Evolutionary conservation across 2,888 invertebrate species (phyloP), one percentile per base, ranked within the genome.

Genomic region (Halocaridina rubra): DNA sequence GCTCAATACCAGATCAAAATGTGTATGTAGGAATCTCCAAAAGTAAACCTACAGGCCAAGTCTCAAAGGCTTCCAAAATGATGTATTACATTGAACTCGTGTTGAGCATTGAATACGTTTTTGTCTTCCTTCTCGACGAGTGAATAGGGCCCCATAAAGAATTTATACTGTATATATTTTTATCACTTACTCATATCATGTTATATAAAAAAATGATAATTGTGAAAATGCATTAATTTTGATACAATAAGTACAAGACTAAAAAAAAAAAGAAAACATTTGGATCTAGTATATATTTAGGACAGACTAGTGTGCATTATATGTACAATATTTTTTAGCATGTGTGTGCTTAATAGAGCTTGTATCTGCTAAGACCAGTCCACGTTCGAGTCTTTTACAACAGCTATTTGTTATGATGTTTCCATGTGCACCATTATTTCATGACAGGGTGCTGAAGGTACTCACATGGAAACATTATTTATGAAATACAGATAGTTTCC

Each of bases 71-170:
- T 32, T 22, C 24, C 29, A 80, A 33, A 61, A 29, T 72, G 39
- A 13, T 24, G 16, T 46, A 13, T n/a, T 33, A n/a, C 27, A 13
- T 8, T 5, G 2, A 30, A 80, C 16, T 59, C 7, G 59, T 69
- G 71, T 59, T 80, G 71, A 72, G 72, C 80, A 33, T 71, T 71
- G 29, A 74, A 61, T 24, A 33, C 32, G 32, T 71, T 75, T 71
- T 80, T 81, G 76, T 75, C 81, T 81, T 81, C 81, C 78, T 29
- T 81, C 76, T 64, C 74, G 75, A 74, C 61, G 72, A 32, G 46
- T 81, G 74, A 74, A 71, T 46, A 75, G 69, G 69, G 69, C 53
- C 46, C 59, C 27, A 53, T 53, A 53, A 53, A 53, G 53, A 53
- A 19, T 10, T 53, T 53, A 53, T 53, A 53, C 53, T n/a, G 53